phyloP scores from a whole-genome alignment of 2,113 vertebrate genomes.

The Pantherophis guttatus region DNA sequence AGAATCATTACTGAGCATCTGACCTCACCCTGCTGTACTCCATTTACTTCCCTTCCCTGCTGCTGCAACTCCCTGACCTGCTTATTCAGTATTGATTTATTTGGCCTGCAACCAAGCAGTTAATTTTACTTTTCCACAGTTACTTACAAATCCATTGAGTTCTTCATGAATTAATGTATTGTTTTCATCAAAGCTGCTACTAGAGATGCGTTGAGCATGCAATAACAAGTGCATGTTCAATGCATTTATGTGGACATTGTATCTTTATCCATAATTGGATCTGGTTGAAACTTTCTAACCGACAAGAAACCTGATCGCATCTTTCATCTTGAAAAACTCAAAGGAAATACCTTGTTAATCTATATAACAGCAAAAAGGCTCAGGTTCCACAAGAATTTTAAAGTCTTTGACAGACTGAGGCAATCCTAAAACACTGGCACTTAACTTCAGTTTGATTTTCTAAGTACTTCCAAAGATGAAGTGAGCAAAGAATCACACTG shows the following conservation, averaged over 20 bases:
- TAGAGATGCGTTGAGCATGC: neutral
- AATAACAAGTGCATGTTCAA: neutral
- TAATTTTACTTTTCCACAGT: conserved; percentile 10
- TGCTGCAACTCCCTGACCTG: neutral
- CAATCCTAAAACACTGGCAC: neutral
- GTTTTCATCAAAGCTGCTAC: neutral
- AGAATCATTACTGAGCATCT: neutral
- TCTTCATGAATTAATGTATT: neutral
- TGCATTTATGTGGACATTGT: neutral
- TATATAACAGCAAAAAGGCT: neutral
- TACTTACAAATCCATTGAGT: neutral
- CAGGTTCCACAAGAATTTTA: neutral
- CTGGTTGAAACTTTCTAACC: neutral
- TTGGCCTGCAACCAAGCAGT: neutral
- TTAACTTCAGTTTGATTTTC: neutral
- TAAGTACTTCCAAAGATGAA: neutral
- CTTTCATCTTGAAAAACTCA: neutral
- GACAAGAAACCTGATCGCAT: neutral
- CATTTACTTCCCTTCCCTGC: neutral
- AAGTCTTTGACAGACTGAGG: neutral
- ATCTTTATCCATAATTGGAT: neutral
- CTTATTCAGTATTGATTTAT: neutral
- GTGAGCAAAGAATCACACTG: neutral
- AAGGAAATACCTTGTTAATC: neutral
- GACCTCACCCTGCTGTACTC: neutral